Conservation (phyloP, 1,140 invertebrate species). For the Drosophila neocordata region DNA sequence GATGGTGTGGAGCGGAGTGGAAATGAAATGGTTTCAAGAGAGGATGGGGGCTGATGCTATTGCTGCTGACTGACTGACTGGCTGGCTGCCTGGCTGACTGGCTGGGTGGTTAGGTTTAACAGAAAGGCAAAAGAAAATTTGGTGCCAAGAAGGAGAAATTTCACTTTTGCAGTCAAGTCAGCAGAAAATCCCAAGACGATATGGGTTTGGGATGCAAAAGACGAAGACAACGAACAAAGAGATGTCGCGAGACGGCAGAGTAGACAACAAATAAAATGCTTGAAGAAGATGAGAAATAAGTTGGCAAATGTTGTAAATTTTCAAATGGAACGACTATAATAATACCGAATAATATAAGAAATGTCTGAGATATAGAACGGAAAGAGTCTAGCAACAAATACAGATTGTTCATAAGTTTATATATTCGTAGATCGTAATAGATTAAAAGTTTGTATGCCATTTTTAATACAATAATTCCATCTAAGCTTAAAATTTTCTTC, state of each 20-base stretch:
- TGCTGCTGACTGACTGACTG: conserved; percentile 8
- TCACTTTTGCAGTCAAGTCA: conserved; percentile 53
- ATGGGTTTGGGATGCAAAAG: conserved; percentile 48
- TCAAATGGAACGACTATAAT: background rate
- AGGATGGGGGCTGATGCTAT: too few relatives aligned
- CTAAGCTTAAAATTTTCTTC: too few relatives aligned
- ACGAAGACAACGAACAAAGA: conserved; percentile 35
- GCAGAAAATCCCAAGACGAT: conserved; percentile 51
- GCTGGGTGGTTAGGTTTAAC: background rate
- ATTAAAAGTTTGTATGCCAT: too few relatives aligned
- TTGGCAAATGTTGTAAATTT: background rate
- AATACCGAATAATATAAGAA: background rate
- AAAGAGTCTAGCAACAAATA: too few relatives aligned
- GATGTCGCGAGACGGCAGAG: conserved; percentile 15
- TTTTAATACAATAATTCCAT: too few relatives aligned
- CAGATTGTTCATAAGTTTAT: too few relatives aligned
- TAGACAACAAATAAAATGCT: conserved; percentile 46
- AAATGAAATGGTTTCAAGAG: background rate
- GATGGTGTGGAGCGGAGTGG: background rate
- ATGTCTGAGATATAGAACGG: too few relatives aligned
- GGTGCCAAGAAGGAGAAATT: conserved; percentile 22
- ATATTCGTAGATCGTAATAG: too few relatives aligned
- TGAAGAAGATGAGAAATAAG: background rate
- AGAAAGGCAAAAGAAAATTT: conserved; percentile 14
- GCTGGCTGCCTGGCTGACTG: background rate